A percentile compares a stretch with the other conserved stretches of the same genome.
These are phyloP conservation scores for Eueremaeus valkanovi DNA, from an alignment of 2,888 invertebrate species.

Conservation along the genomic window DNA sequence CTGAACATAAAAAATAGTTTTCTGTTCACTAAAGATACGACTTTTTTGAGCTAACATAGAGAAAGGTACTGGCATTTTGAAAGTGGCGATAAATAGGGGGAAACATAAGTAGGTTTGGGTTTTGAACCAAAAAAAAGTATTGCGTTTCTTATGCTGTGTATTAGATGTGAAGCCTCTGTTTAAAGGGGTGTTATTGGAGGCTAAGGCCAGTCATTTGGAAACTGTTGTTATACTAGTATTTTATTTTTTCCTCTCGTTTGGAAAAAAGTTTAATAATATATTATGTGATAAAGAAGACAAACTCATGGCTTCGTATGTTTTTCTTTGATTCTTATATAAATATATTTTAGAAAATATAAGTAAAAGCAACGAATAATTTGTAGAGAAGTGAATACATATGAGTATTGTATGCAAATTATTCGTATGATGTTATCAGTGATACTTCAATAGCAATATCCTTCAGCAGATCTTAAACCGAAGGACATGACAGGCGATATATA, in stretches of 20 bases:
- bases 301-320: constrained; percentile 18
- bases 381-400: neutral
- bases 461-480: neutral
- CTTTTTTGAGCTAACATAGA: neutral
- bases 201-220: constrained; percentile 30
- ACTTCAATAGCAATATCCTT: constrained; percentile 15
- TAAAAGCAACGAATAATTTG: neutral
- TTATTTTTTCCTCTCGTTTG: neutral
- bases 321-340: constrained; percentile 17
- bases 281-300: constrained; percentile 11
- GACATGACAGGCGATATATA: constrained; percentile 17
- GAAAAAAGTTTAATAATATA: constrained; percentile 10
- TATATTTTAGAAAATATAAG: neutral
- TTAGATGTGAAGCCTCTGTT: constrained; percentile 4
- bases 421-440: neutral
- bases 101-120: constrained; percentile 17
- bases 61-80: neutral
- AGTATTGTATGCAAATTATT: neutral
- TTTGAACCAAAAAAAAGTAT: neutral
- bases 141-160: neutral
- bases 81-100: constrained; percentile 20
- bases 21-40: neutral
- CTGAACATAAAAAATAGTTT: neutral
- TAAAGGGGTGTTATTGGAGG: constrained; percentile 24
- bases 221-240: constrained; percentile 18